Evolutionary conservation across 2,797 vertebrate species (phyloP).

Genomic region (Oreochromis grahami): DNA sequence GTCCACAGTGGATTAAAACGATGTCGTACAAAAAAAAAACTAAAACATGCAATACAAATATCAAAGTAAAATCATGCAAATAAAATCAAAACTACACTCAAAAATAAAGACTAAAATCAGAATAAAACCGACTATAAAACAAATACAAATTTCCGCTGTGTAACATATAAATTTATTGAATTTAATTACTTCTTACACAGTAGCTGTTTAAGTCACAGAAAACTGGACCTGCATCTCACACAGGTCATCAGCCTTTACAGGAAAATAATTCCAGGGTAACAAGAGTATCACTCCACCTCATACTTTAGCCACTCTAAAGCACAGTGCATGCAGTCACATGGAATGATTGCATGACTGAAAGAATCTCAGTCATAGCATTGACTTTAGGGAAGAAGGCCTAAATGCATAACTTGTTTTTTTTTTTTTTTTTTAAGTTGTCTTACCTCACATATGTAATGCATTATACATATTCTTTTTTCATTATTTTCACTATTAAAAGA

Average conservation of each 20-base stretch:
- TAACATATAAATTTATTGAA: not conserved
- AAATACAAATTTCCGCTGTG: not conserved
- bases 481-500: not conserved
- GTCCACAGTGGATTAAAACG: no score
- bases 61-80: not conserved
- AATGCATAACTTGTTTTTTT: not conserved
- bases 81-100: not conserved
- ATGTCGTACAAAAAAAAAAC: no score
- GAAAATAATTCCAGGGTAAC: not conserved
- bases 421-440: not conserved
- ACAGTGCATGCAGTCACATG: not conserved
- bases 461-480: not conserved
- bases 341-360: not conserved
- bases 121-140: not conserved
- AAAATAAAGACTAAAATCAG: not conserved
- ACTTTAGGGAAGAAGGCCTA: not conserved
- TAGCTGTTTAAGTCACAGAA: not conserved
- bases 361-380: not conserved
- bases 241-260: not conserved
- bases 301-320: rapidly evolving
- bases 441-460: not conserved
- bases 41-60: not conserved
- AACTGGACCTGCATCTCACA: not conserved
- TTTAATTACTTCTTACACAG: not conserved
- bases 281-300: not conserved